Base-by-base conservation (phyloP, 2,888 invertebrate species). In the Drosophila rubida region DNA sequence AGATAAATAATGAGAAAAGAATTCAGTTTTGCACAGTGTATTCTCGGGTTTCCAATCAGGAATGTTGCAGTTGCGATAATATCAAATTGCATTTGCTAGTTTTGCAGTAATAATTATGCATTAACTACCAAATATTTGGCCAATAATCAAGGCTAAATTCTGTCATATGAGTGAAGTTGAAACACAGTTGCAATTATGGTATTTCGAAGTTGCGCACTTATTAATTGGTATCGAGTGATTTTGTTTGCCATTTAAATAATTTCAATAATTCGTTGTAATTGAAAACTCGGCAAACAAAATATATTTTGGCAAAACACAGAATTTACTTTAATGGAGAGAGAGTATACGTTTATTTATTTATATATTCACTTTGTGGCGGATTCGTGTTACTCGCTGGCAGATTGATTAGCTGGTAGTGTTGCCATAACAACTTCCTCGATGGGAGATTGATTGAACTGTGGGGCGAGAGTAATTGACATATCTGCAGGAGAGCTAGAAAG, bases 401-500 rank as follows among this genome's bases (percentile, higher is more conserved):
- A 19, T 57, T 48, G 57, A 46, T 46, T 37, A 46, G 37, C 41
- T 57, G 25, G 25, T 13, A 7, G 45, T 14, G 57, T 48, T 39
- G 4, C 48, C 19, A 27, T 57, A 57, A 63, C 57, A 46, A 39
- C 46, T 48, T 57, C 8, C 39, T 57, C 13, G 46, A 46, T 39
- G 30, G 46, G 9, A 6, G 39, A 48, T 37, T 48, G 57, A 57
- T 19, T 46, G 46, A 44, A 35, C n/a, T 16, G 4, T 23, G 14
- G 8, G 4, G n/a, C 16, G 14, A 25, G 35, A 39, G 45, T 42
- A 73, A 72, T 67, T 72, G 73, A 51, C 32, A 68, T 35, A 61
- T 66, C 55, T 2, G 6, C n/a, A 4, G 13, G 14, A 37, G 5
- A 27, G 27, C 5, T 1, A 7, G 27, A 8, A 27, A 4, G 11